A percentile compares a stretch with the other conserved stretches of the same genome.
These are phyloP conservation scores for Diorhabda carinulata DNA, from an alignment of 1,140 invertebrate species.

Conservation along the genomic window DNA sequence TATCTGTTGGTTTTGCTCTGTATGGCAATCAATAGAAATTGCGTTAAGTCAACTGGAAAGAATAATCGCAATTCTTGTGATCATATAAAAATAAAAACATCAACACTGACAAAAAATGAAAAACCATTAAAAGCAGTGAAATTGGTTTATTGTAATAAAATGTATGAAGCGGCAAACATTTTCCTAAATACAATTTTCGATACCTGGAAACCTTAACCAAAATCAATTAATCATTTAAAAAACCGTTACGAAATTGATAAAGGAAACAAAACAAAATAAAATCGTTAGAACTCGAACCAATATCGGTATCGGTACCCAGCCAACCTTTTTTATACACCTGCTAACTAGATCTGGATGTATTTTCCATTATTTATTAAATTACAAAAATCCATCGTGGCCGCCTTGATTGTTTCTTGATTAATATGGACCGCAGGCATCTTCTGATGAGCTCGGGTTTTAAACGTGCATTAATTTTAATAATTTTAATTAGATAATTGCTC, in stretches of 20 bases:
- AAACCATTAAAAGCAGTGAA: no score
- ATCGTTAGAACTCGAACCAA: constrained; percentile 9
- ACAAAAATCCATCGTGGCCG: constrained; percentile 46
- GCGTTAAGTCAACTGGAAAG: no score
- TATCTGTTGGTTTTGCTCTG: no score
- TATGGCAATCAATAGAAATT: no score
- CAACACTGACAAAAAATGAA: no score
- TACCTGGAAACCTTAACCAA: not conserved
- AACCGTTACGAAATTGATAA: not conserved
- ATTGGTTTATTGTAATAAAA: no score
- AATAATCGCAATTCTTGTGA: no score
- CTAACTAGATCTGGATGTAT: constrained; percentile 44
- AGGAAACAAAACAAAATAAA: not conserved
- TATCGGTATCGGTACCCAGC: constrained; percentile 17
- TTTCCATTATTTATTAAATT: constrained; percentile 49
- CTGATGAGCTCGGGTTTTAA: constrained; percentile 47
- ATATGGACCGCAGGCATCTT: constrained; percentile 41
- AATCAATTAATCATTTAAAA: not conserved
- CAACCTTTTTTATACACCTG: constrained; percentile 46
- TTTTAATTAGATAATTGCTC: constrained; percentile 50
- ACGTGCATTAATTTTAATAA: constrained; percentile 41
- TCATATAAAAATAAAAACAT: no score
- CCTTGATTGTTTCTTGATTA: constrained; percentile 47
- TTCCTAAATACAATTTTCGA: no score
- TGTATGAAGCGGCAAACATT: no score